phyloP scores from a whole-genome alignment of 2,888 invertebrate species.

The Phalangium opilio region DNA sequence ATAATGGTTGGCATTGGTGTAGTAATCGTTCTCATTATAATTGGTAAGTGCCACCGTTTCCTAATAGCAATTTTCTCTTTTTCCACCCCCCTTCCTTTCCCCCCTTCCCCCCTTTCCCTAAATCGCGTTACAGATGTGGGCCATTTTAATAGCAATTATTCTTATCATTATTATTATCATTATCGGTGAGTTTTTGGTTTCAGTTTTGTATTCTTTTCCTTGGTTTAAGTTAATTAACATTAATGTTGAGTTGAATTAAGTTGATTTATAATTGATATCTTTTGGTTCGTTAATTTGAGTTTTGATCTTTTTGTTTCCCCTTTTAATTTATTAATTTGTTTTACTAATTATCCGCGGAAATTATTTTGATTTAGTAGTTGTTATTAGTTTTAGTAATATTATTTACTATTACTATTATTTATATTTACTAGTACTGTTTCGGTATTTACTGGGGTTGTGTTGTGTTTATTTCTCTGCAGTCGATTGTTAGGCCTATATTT shows the following conservation, averaged over 20 bases:
- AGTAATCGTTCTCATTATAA: conserved; percentile 17
- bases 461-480: too few relatives aligned
- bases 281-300: background rate
- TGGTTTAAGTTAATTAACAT: background rate
- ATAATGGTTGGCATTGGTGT: conserved; percentile 17
- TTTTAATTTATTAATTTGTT: background rate
- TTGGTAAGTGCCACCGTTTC: conserved; percentile 11
- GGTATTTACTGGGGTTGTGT: background rate
- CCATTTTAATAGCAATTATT: conserved; percentile 15
- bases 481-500: too few relatives aligned
- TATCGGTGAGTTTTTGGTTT: conserved; percentile 15
- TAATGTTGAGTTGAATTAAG: background rate
- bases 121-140: conserved; percentile 17
- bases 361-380: background rate
- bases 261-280: background rate
- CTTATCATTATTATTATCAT: conserved; percentile 16
- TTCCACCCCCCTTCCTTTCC: too few relatives aligned
- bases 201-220: conserved; percentile 1
- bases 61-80: background rate
- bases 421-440: background rate
- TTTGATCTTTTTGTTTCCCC: background rate
- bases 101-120: background rate
- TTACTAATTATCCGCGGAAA: background rate
- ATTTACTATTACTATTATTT: too few relatives aligned
- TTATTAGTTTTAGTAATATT: too few relatives aligned